These are phyloP conservation scores for Thunnus albacares DNA, from an alignment of 2,797 vertebrate genomes.

Conservation along the genomic window DNA sequence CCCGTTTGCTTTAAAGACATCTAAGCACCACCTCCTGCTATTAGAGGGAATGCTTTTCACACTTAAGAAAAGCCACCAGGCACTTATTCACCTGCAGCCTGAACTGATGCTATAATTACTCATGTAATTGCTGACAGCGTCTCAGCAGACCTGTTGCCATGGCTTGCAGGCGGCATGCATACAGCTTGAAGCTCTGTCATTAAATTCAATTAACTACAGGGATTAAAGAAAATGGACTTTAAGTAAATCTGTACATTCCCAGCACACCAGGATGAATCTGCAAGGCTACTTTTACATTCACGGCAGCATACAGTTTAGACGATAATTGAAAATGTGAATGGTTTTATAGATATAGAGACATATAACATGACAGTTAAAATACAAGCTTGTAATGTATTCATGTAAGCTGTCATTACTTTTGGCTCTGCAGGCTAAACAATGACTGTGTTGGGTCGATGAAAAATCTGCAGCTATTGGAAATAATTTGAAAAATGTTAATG, in stretches of 20 bases:
- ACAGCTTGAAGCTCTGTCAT: constrained; percentile 16
- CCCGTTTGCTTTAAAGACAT: background rate
- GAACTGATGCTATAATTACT: constrained; percentile 79
- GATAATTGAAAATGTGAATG: background rate
- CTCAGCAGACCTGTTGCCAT: constrained; percentile 79
- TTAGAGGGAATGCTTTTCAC: constrained; percentile 32
- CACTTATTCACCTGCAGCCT: constrained; percentile 71
- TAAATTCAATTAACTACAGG: constrained; percentile 37
- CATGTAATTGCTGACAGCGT: constrained; percentile 62
- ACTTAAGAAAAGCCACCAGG: constrained; percentile 40
- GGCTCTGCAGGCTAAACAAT: constrained; percentile 13
- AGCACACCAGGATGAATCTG: background rate
- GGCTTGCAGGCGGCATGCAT: constrained; percentile 55
- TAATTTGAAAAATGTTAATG: constrained; percentile 11
- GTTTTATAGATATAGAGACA: background rate
- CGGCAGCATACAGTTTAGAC: background rate
- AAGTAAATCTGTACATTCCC: constrained; percentile 37
- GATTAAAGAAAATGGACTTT: constrained; percentile 55
- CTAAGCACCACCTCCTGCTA: constrained; percentile 15
- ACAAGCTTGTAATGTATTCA: constrained; percentile 3
- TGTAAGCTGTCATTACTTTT: constrained; percentile 12
- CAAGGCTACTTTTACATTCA: background rate
- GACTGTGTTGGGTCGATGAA: constrained; percentile 4
- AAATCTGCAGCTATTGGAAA: constrained; percentile 30
- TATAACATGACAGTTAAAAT: background rate